Evolutionary conservation across 2,113 vertebrate species (phyloP).

Genomic region (Machaerirhynchus nigripectus): DNA sequence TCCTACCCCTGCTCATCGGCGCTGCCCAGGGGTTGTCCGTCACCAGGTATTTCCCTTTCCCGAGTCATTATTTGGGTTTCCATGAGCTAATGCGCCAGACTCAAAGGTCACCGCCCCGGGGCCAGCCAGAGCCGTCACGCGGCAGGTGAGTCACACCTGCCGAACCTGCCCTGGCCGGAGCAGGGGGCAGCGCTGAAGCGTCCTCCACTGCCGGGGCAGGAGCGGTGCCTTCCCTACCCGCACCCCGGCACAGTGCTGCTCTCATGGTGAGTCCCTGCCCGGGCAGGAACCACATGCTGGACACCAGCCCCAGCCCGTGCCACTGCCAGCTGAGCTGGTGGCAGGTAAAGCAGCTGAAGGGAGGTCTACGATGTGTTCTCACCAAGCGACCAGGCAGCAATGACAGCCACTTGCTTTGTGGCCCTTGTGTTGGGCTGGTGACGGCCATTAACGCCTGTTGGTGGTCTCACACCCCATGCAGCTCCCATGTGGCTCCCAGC

Average conservation of each 20-base stretch:
- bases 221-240: background rate
- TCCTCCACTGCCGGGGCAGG: background rate
- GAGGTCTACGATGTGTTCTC: background rate
- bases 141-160: background rate
- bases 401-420: background rate
- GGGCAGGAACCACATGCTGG: rapidly evolving
- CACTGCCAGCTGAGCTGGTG: background rate
- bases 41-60: background rate
- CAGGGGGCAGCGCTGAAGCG: background rate
- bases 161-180: background rate
- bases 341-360: background rate
- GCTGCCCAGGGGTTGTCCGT: background rate
- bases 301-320: background rate
- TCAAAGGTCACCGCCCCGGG: background rate
- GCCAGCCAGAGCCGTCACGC: background rate
- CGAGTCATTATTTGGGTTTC: background rate
- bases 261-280: background rate
- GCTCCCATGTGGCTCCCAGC: background rate
- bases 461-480: background rate
- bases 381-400: background rate
- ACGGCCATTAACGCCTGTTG: rapidly evolving
- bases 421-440: background rate
- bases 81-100: background rate
- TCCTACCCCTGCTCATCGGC: background rate
- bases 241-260: rapidly evolving